Base-by-base conservation (phyloP, 2,113 vertebrate genomes). In the Theristicus caerulescens region DNA sequence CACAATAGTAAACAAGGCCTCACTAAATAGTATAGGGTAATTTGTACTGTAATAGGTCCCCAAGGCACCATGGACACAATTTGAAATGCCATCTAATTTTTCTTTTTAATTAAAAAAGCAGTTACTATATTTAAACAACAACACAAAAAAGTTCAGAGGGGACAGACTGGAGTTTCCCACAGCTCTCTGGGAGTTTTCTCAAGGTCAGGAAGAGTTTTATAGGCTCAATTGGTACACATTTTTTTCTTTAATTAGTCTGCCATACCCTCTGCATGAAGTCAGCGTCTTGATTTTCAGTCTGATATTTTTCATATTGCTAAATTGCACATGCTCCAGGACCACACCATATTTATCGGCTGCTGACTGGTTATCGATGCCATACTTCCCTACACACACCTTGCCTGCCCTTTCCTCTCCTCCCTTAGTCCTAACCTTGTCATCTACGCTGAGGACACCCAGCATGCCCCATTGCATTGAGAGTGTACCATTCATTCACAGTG, bases 1-100 rank as follows among this genome's bases (percentile, higher is more conserved):
- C 95, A 94, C 94, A 97, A 96, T 97, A 97, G 97, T 98, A 98
- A 98, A 90, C 27, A 96, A 96, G 90, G 91, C 88, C 96, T 97
- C 81, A n/a, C 88, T 92, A 96, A 96, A 97, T 91, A 96, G 69
- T 80, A 77, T 70, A 85, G 97, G 97, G 97, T 97, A 98, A 98
- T 96, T 95, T 96, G 96, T 93, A 97, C 94, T 96, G 92, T 97
- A 90, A 95, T 97, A 87, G 96, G 98, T 96, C 97, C 96, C 95
- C 91, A 92, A 92, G 97, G 96, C 97, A 96, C 94, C 87, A 92
- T 21, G 91, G 96, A 97, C 94, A 97, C 96, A 96, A 94, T 93
- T 96, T 97, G 93, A 97, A 97, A 90, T 94, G 93, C 95, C 97
- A 95, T 86, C 91, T 96, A 95, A 97, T 96, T 93, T 94, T 96